These are phyloP conservation scores for Azemiops feae DNA, from an alignment of 2,113 vertebrate genomes.

Conservation along the genomic window DNA sequence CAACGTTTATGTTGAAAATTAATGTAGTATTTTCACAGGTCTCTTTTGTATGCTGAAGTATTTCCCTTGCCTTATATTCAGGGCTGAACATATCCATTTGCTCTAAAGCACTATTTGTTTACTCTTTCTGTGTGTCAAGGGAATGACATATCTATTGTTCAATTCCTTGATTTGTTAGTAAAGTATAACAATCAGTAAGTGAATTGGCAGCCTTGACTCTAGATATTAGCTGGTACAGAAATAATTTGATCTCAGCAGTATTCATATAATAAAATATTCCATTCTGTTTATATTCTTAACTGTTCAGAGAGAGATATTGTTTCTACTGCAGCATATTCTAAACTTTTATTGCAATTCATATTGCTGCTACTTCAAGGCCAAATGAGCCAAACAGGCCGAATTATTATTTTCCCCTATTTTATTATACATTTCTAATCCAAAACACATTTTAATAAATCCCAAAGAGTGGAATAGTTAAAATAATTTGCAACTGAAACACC, in stretches of 20 bases:
- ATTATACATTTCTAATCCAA: not conserved
- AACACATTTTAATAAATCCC: not conserved
- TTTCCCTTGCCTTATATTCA: not conserved
- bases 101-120: not conserved
- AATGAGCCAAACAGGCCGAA: not conserved
- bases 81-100: not conserved
- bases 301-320: not conserved
- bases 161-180: slow-evolving; percentile 20
- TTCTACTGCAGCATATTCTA: slow-evolving; percentile 23
- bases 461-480: not conserved
- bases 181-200: slow-evolving; percentile 11
- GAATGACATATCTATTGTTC: slow-evolving; percentile 6
- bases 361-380: not conserved
- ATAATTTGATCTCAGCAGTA: slow-evolving; percentile 15
- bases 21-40: slow-evolving; percentile 9
- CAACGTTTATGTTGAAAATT: slow-evolving; percentile 6
- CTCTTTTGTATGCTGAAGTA: not conserved
- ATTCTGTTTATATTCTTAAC: slow-evolving; percentile 25
- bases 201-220: not conserved
- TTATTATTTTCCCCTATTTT: not conserved
- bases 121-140: slow-evolving; percentile 9
- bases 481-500: not conserved
- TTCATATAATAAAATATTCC: slow-evolving; percentile 27
- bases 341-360: not conserved
- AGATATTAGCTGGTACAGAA: slow-evolving; percentile 2